phyloP scores from a whole-genome alignment of 1,140 invertebrate species.

The Drosophila orena region DNA sequence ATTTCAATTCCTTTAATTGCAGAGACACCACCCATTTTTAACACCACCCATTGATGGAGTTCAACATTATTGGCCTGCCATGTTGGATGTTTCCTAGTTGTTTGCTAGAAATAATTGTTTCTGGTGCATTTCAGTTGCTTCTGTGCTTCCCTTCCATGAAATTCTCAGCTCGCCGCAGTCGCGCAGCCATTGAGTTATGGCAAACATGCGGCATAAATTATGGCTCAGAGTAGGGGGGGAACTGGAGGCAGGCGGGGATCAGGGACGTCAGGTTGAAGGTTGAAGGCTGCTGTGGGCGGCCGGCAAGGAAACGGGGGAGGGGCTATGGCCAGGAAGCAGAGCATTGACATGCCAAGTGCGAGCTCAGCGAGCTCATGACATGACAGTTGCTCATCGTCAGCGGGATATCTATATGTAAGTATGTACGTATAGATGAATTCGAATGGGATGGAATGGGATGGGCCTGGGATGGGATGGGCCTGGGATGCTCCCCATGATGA shows the following conservation, averaged over 20 bases:
- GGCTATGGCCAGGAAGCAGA: slow-evolving; percentile 20
- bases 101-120: neutral
- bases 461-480: neutral
- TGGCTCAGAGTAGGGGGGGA: slow-evolving; percentile 51
- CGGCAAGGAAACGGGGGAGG: neutral
- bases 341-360: slow-evolving; percentile 76
- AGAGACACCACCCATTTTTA: too few species aligned
- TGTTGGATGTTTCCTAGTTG: too few species aligned
- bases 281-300: slow-evolving; percentile 18
- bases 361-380: slow-evolving; percentile 55
- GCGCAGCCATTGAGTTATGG: slow-evolving; percentile 77
- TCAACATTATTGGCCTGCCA: too few species aligned
- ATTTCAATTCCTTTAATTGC: too few species aligned
- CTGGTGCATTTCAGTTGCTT: neutral
- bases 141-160: slow-evolving; percentile 22
- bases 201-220: slow-evolving; percentile 82
- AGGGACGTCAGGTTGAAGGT: slow-evolving; percentile 24
- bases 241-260: slow-evolving; percentile 20
- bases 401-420: neutral
- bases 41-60: neutral
- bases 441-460: neutral
- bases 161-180: slow-evolving; percentile 50
- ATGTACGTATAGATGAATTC: neutral
- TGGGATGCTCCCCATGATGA: slow-evolving; percentile 2
- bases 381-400: slow-evolving; percentile 64